Base-by-base conservation (phyloP, 2,888 invertebrate species). In the Heterodera filipjevi region DNA sequence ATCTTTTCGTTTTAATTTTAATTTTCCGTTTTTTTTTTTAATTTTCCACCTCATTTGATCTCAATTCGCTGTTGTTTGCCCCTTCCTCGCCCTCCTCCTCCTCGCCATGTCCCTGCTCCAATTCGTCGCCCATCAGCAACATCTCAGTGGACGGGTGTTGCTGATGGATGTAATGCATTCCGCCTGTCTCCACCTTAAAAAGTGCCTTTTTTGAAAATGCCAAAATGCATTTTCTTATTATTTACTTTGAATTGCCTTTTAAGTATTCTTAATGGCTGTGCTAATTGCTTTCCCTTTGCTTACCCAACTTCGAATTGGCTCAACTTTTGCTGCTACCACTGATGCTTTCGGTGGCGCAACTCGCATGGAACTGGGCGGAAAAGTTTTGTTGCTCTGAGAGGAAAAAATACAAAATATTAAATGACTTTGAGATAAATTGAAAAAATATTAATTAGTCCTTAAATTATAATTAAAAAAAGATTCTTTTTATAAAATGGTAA, bases 111-210 rank as follows among this genome's bases (percentile, higher is more conserved):
- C 80, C 77, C 6, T 82, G 84, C 30, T 81, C 82, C n/a, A 81
- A 82, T 75, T 83, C 84, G 49, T 84, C 82, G 33, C 81, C 84
- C 80, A 85, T 85, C 44, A 80, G 83, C 70, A 83, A 49, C n/a
- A 83, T 76, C 33, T 82, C 82, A 5, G 71, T 82, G 27, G 71
- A 12, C 30, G 66, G 35, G 8, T n/a, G 39, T 30, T 71, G 46
- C 22, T 46, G 39, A n/a, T 39, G 77, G 27, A 80, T 78, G 71
- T 84, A 83, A 76, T 85, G 81, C 83, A 81, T 85, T 27, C 85
- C 85, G 33, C 83, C 83, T 30, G 83, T 85, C 44, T 84, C 79
- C 33, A 84, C 82, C 68, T 68, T 2, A 27, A n/a, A n/a, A 32
- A 10, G 8, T 66, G 14, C 14, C 3, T 49, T 49, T 12, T 49